Evolutionary conservation across 2,797 vertebrate genomes (phyloP).

Genomic region (Sebastes iracundus): DNA sequence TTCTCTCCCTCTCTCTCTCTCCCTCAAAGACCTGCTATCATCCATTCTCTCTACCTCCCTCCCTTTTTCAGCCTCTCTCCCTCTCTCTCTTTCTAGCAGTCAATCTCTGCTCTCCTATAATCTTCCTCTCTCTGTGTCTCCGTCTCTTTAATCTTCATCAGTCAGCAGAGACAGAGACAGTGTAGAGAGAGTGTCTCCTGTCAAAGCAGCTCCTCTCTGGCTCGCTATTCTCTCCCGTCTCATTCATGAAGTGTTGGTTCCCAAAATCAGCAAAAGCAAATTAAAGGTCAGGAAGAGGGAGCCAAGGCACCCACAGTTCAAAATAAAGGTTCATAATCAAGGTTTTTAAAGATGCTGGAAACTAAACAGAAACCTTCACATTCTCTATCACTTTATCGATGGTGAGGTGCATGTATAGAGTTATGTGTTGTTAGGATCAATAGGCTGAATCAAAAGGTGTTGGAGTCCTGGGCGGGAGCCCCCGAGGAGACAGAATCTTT

Average conservation of each 20-base stretch:
- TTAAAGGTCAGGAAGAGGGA: conserved; percentile 32
- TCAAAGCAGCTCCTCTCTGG: conserved; percentile 45
- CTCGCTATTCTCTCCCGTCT: conserved; percentile 17
- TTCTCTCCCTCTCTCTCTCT: conserved; percentile 87
- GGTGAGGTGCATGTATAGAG: not conserved
- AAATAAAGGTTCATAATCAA: not conserved
- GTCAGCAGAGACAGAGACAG: conserved; percentile 70
- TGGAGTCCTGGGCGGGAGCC: not conserved
- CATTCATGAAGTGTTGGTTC: conserved; percentile 38
- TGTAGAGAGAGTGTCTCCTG: conserved; percentile 58
- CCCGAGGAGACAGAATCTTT: not conserved
- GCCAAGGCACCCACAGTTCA: conserved; percentile 1
- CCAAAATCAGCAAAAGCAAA: conserved; percentile 39
- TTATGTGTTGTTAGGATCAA: not conserved
- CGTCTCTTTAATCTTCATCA: conserved; percentile 79
- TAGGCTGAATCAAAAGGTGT: not conserved
- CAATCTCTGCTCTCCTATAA: conserved; percentile 70
- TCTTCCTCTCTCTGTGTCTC: conserved; percentile 59
- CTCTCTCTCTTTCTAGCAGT: conserved; percentile 54
- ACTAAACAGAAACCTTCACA: not conserved
- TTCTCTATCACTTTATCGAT: not conserved
- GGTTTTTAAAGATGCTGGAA: conserved; percentile 13
- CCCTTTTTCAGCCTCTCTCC: conserved; percentile 36
- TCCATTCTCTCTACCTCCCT: conserved; percentile 47
- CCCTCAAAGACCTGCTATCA: conserved; percentile 50